Evolutionary conservation across 2,113 vertebrate genomes (phyloP).

Genomic region (Cottus gobio): DNA sequence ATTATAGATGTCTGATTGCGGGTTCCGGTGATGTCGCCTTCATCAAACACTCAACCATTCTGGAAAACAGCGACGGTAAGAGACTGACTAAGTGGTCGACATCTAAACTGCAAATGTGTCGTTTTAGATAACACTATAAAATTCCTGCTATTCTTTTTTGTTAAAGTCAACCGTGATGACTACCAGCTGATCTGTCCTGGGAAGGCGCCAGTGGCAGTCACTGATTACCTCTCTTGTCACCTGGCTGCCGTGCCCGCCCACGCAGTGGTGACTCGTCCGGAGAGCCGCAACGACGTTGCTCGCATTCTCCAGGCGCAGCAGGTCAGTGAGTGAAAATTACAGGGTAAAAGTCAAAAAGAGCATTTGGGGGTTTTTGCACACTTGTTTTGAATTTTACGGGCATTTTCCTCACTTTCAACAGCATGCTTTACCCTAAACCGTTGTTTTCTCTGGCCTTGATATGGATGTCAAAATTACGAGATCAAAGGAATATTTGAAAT

Average conservation of each 20-base stretch:
- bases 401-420: background rate
- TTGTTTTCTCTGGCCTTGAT: background rate
- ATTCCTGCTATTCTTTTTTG: background rate
- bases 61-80: slow-evolving; percentile 86
- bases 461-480: background rate
- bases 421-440: too few relatives aligned
- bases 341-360: background rate
- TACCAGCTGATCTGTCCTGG: slow-evolving; percentile 78
- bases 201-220: background rate
- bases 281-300: slow-evolving; percentile 50
- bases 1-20: slow-evolving; percentile 87
- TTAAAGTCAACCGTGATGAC: slow-evolving; percentile 57
- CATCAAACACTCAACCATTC: slow-evolving; percentile 87
- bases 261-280: slow-evolving; percentile 80
- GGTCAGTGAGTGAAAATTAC: slow-evolving; percentile 58
- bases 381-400: background rate
- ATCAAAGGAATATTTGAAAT: background rate
- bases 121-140: background rate
- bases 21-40: slow-evolving; percentile 90
- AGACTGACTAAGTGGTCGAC: background rate
- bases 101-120: background rate
- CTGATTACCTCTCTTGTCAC: slow-evolving; percentile 47
- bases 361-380: background rate
- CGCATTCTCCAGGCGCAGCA: slow-evolving; percentile 68
- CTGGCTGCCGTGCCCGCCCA: slow-evolving; percentile 78